These are phyloP conservation scores for Diglossa brunneiventris DNA, from an alignment of 2,113 vertebrate species.

Conservation along the genomic window DNA sequence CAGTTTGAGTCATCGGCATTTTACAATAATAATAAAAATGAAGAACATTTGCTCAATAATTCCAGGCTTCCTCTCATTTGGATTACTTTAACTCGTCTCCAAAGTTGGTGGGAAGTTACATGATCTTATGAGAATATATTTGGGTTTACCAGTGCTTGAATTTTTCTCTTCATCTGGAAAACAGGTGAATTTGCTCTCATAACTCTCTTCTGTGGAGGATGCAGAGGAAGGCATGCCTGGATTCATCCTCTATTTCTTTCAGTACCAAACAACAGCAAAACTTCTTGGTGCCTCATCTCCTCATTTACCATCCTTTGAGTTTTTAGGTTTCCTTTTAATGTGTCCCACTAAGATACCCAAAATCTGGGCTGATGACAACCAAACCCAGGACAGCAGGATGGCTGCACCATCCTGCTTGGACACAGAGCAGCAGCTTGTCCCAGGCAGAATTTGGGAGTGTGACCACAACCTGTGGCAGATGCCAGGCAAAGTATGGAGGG, in stretches of 20 bases:
- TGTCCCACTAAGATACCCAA: background rate
- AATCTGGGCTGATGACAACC: background rate
- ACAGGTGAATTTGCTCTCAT: background rate
- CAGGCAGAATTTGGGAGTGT: background rate
- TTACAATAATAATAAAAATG: constrained; percentile 40
- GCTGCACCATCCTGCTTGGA: background rate
- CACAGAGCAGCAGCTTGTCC: background rate
- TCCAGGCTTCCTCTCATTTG: background rate
- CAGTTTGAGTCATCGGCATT: background rate
- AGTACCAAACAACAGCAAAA: background rate
- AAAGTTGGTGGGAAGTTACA: background rate
- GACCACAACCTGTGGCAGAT: background rate
- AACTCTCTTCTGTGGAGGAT: background rate
- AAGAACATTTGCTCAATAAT: constrained; percentile 48
- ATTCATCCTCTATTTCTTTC: background rate
- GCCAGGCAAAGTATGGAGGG: accelerated
- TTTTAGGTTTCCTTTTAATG: background rate
- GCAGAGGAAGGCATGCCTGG: background rate
- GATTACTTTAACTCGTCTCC: background rate
- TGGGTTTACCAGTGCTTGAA: background rate
- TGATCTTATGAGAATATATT: background rate
- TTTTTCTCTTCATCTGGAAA: background rate
- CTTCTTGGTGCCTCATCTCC: background rate
- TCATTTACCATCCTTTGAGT: background rate
- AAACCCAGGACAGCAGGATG: background rate